Evolutionary conservation across 2,113 vertebrate genomes (phyloP).

Genomic region (Hippocampus guttulatus): DNA sequence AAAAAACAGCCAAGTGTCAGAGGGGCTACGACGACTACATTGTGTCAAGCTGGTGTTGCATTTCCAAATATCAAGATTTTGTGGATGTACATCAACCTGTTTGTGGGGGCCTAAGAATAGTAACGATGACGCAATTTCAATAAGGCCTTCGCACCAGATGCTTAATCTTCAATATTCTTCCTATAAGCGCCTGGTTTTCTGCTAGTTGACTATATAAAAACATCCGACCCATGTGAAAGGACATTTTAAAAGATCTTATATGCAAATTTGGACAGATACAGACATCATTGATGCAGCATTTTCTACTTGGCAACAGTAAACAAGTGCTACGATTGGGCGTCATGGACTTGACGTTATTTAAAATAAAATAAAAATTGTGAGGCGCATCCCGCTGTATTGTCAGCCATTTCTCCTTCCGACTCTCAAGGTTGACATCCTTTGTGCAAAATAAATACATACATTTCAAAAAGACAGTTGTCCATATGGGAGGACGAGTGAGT

Average conservation of each 20-base stretch:
- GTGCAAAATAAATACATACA: neutral
- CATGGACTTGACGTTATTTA: neutral
- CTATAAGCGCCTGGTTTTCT: too few relatives aligned
- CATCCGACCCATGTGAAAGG: neutral
- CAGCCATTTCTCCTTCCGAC: neutral
- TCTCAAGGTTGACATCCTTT: neutral
- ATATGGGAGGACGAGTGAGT: neutral
- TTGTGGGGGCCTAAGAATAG: neutral
- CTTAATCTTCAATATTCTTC: too few relatives aligned
- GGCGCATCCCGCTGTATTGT: neutral
- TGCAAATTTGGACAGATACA: neutral
- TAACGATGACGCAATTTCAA: neutral
- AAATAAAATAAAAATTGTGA: neutral
- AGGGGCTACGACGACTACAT: neutral
- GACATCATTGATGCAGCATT: neutral
- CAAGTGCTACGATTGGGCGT: neutral
- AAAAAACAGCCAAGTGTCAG: neutral
- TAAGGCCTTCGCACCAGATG: too few relatives aligned
- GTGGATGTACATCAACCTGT: too few relatives aligned
- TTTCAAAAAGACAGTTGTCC: neutral
- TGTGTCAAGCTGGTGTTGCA: neutral
- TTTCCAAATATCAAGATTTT: neutral
- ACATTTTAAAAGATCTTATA: neutral
- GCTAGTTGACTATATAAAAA: neutral
- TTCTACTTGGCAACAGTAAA: constrained; percentile 2